These are phyloP conservation scores for Trachelus iudaicus DNA, from an alignment of 2,888 invertebrate genomes.

Conservation along the genomic window DNA sequence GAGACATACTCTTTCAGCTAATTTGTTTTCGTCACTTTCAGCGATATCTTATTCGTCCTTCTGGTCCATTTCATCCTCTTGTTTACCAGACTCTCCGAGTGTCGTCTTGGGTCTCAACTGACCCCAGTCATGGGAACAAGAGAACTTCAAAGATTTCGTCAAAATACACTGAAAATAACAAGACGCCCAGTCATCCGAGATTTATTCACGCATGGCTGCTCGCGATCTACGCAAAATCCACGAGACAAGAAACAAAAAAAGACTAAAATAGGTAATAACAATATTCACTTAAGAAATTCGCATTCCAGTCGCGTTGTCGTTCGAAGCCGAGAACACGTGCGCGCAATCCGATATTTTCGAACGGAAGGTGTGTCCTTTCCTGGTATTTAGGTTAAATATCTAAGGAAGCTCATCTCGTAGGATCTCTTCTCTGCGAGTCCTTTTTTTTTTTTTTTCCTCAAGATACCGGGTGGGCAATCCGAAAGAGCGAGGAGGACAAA, in stretches of 20 bases:
- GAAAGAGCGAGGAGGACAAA: slow-evolving; percentile 33
- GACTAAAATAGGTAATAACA: not conserved
- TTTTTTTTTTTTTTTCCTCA: not conserved
- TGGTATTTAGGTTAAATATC: not conserved
- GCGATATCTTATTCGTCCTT: not conserved
- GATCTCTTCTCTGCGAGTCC: not conserved
- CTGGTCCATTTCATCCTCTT: not conserved
- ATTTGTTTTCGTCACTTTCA: slow-evolving; percentile 39
- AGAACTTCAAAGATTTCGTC: not conserved
- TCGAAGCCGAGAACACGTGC: not conserved
- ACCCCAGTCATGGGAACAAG: not conserved
- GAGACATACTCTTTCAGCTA: slow-evolving; percentile 28
- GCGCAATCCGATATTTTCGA: not conserved
- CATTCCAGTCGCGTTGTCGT: not conserved
- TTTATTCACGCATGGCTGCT: not conserved
- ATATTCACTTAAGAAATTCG: not conserved
- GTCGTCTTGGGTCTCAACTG: not conserved
- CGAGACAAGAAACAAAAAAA: not conserved
- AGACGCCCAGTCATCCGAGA: not conserved
- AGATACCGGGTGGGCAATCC: not conserved
- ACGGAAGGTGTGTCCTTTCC: not conserved
- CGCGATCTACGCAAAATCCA: not conserved
- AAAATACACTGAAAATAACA: not conserved
- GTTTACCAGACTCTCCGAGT: not conserved
- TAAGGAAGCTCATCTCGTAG: not conserved